Conservation (phyloP, 1,140 invertebrate genomes). For the Cheumatopsyche charites region DNA sequence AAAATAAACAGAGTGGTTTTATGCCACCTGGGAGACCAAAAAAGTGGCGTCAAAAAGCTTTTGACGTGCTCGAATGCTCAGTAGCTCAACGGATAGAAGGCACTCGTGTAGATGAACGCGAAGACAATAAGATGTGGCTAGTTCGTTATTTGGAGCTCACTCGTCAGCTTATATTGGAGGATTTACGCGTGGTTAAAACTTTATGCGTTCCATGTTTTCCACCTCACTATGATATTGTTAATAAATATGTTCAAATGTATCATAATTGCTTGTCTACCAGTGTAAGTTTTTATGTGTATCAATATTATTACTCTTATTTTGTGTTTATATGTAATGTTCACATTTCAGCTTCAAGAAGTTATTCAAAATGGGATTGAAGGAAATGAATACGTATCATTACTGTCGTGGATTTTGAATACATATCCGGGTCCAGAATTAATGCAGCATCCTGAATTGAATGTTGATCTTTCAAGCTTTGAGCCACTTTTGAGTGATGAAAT, state of each 20-base stretch:
- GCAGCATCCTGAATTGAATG: slow-evolving; percentile 84
- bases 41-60: slow-evolving; percentile 86
- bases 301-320: slow-evolving; percentile 14
- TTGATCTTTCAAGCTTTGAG: slow-evolving; percentile 72
- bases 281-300: slow-evolving; percentile 63
- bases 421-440: slow-evolving; percentile 86
- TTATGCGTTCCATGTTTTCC: slow-evolving; percentile 95
- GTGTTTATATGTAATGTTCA: background rate
- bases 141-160: slow-evolving; percentile 80
- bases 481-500: slow-evolving; percentile 78
- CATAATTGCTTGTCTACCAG: slow-evolving; percentile 86
- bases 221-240: slow-evolving; percentile 92
- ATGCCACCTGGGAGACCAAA: slow-evolving; percentile 93
- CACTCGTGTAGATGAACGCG: slow-evolving; percentile 90
- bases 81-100: slow-evolving; percentile 85
- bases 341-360: slow-evolving; percentile 80
- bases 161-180: slow-evolving; percentile 86
- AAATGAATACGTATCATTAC: slow-evolving; percentile 93
- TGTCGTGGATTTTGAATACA: slow-evolving; percentile 91
- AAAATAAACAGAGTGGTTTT: slow-evolving; percentile 84
- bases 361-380: slow-evolving; percentile 88
- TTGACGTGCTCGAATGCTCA: slow-evolving; percentile 82
- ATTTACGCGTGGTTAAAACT: slow-evolving; percentile 90
- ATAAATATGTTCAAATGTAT: slow-evolving; percentile 92
- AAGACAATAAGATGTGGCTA: slow-evolving; percentile 95